A percentile compares a stretch with the other conserved stretches of the same genome.
These are phyloP conservation scores for Myzus persicae DNA, from an alignment of 1,140 invertebrate genomes.

Conservation along the genomic window DNA sequence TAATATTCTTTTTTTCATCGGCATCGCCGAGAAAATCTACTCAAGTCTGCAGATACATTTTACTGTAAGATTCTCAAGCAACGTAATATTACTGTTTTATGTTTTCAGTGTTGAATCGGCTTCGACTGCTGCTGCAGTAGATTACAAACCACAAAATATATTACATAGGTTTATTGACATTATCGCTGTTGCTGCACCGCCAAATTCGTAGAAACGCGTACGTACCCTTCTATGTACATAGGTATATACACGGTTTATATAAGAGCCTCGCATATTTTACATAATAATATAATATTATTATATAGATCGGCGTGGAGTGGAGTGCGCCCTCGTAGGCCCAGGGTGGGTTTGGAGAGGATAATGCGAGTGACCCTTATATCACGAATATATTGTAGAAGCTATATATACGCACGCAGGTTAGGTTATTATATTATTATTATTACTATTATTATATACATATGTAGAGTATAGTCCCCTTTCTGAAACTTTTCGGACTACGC, in stretches of 20 bases:
- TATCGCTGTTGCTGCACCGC: neutral
- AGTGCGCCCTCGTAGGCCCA: neutral
- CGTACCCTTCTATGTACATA: too few relatives aligned
- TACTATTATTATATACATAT: neutral
- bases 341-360: neutral
- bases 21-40: too few relatives aligned
- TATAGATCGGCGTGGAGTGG: neutral
- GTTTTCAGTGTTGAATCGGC: neutral
- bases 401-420: neutral
- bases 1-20: neutral
- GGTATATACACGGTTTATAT: neutral
- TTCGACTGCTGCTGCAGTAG: too few relatives aligned
- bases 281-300: neutral
- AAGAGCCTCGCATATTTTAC: neutral
- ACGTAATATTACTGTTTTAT: neutral
- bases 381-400: neutral
- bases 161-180: neutral
- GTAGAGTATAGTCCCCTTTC: neutral
- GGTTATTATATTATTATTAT: too few relatives aligned
- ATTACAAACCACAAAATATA: too few relatives aligned
- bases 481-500: neutral
- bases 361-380: neutral
- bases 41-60: neutral
- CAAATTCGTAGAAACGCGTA: neutral
- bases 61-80: neutral